Base-by-base conservation (phyloP, 2,113 vertebrate species). In the Rutilus rutilus region DNA sequence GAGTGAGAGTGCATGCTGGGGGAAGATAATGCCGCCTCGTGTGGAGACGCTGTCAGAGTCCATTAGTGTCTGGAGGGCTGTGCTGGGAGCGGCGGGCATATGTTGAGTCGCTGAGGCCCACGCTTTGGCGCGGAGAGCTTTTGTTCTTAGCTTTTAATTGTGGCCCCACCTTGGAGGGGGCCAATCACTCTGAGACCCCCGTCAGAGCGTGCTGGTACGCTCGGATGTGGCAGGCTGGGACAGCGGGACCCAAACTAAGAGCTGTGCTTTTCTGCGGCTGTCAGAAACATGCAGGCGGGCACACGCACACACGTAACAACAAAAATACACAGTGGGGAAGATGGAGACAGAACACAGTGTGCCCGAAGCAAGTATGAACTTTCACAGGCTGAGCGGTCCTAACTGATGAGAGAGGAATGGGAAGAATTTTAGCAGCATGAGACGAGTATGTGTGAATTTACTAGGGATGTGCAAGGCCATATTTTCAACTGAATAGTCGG, bases 21-120 rank as follows among this genome's bases (percentile, higher is more conserved):
- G 95, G 96, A 94, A 95, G 96, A 96, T 96, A 96, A 97, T 96
- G 93, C 96, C 90, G 91, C 96, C 95, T 94, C 93, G 91, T 94
- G 91, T 94, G 94, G 94, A 95, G 96, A 93, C 94, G 89, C 95
- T 92, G 96, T 93, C 97, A 95, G 91, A 90, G 88, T 90, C 30
- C 57, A 92, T 98, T 94, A 98, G 91, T 78, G 89, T 95, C 95
- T 95, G 92, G 30, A 23, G 5, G 2, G 78, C 91, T 89, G 90
- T 92, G 94, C 91, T 87, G 95, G 95, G 95, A 94, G 84, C 62
- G 64, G 62, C 36, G 33, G 81, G 87, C 90, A 89, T 89, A 91
- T 88, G 88, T 50, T 86, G 85, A 78, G 74, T 71, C 54, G 50
- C 78, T 1, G 50, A 25, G 73, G 71, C 67, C 77, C 71, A 85